Evolutionary conservation across 1,140 invertebrate species (phyloP), one percentile per base, ranked within the genome.

Genomic region (Drosophila obscura): DNA sequence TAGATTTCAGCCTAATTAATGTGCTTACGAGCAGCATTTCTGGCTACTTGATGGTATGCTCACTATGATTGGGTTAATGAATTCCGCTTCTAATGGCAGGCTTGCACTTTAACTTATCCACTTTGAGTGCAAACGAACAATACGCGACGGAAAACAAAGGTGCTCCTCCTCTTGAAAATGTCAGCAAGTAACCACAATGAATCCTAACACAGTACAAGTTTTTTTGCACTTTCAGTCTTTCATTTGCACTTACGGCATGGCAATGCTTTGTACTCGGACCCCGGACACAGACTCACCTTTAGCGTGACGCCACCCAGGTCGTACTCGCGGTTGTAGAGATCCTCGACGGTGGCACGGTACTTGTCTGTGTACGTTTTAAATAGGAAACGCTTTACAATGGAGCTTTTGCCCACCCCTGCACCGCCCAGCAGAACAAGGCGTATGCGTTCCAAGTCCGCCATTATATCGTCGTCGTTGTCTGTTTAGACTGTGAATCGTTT

Each of bases 291-390:
- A 89, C 88, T 92, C 77, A 93, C 93, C 93, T 96, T 96, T 8
- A 96, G 92, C 4, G 94, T 96, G 66, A 95, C 94, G 35, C 94
- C 94, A 9, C 95, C 94, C 31, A 98, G 93, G 73, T 96, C 95
- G 89, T 96, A 98, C 92, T 98, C 96, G 51, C 96, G 93, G 80
- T 95, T 97, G 90, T 97, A 97, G 2, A 98, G 93, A 91, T 98
- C 97, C 90, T 98, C 97, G 3, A 98, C 96, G 1, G 97, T 98
- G 66, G 96, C 95, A 73, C 95, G 94, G 90, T 98, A 98, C 80
- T 96, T 96, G 74, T 97, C 96, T 11, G 93, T 94, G 90, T 96
- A 98, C 7, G 95, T 95, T 85, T 97, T 96, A 87, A 95, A 96
- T n/a, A 98, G 94, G 83, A 98, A 96, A 52, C 97, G 93, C 77